Conservation (phyloP, 1,140 invertebrate genomes). For the Heliconius melpomene region DNA sequence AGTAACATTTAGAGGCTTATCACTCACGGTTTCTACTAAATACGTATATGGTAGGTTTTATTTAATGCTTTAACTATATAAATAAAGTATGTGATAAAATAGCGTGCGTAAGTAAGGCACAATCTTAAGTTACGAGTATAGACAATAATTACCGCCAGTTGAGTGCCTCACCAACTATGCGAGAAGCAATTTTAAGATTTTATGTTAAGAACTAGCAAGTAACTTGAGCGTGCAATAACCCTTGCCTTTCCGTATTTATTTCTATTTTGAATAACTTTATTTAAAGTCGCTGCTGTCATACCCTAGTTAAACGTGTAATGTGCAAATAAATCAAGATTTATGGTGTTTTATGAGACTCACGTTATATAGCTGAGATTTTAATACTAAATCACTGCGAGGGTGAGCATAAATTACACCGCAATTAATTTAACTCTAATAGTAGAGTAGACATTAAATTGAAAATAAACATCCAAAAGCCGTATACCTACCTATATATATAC, state of each 20-base stretch:
- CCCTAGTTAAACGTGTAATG: conserved; percentile 22
- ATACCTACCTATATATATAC: neutral
- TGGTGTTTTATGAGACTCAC: conserved; percentile 25
- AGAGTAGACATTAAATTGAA: neutral
- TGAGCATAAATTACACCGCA: conserved; percentile 29
- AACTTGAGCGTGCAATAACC: conserved; percentile 14
- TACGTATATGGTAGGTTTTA: neutral
- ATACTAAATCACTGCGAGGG: conserved; percentile 27
- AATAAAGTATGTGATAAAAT: conserved; percentile 17
- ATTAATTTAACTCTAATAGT: conserved; percentile 18
- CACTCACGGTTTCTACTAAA: neutral
- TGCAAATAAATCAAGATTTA: conserved; percentile 39
- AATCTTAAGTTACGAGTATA: conserved; percentile 27
- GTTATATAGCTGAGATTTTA: conserved; percentile 13
- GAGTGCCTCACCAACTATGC: conserved; percentile 25
- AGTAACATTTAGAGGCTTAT: neutral
- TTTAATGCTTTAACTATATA: neutral
- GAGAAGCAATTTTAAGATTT: conserved; percentile 25
- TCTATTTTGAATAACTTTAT: conserved; percentile 25
- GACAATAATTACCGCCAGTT: conserved; percentile 25
- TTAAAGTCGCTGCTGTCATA: conserved; percentile 28
- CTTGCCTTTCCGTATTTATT: conserved; percentile 13
- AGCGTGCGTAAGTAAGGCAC: conserved; percentile 12
- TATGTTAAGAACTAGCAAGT: conserved; percentile 15
- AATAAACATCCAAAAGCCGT: neutral